Evolutionary conservation across 2,113 vertebrate genomes (phyloP).

Genomic region (Chlamydotis undulata): DNA sequence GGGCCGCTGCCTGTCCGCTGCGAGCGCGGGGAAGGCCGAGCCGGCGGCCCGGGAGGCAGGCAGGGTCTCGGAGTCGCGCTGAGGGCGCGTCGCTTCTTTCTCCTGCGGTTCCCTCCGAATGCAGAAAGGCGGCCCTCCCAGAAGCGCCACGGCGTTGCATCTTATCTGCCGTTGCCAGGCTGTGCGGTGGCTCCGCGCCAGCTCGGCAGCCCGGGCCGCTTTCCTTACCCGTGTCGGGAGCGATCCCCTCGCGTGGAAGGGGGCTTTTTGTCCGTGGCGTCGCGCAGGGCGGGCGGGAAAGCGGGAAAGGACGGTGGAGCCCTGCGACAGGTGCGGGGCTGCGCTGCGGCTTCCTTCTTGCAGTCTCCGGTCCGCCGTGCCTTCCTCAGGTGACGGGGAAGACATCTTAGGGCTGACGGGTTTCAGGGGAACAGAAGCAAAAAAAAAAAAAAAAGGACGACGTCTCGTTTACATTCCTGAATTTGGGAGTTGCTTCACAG

Average conservation of each 20-base stretch:
- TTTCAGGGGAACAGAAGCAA: background rate
- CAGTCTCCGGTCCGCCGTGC: rapidly evolving
- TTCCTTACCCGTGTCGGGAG: background rate
- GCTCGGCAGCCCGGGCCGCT: background rate
- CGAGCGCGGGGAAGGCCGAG: background rate
- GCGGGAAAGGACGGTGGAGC: background rate
- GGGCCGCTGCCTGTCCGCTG: too few species aligned
- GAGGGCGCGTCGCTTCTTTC: background rate
- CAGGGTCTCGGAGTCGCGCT: too few species aligned
- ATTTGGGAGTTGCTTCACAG: background rate
- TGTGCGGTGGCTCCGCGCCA: background rate
- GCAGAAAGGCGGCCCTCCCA: background rate
- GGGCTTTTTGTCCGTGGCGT: background rate
- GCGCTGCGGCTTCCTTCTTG: background rate
- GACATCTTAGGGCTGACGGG: background rate
- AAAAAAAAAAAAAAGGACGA: background rate
- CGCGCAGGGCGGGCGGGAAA: background rate
- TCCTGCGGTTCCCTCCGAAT: background rate
- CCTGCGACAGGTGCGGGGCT: background rate
- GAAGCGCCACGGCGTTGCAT: background rate
- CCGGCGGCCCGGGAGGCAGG: background rate
- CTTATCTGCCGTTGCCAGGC: background rate
- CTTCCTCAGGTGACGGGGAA: background rate
- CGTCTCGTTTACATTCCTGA: rapidly evolving
- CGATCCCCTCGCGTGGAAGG: background rate